Conservation (phyloP, 2,888 invertebrate species). For the Macrosoma leucophasiata region DNA sequence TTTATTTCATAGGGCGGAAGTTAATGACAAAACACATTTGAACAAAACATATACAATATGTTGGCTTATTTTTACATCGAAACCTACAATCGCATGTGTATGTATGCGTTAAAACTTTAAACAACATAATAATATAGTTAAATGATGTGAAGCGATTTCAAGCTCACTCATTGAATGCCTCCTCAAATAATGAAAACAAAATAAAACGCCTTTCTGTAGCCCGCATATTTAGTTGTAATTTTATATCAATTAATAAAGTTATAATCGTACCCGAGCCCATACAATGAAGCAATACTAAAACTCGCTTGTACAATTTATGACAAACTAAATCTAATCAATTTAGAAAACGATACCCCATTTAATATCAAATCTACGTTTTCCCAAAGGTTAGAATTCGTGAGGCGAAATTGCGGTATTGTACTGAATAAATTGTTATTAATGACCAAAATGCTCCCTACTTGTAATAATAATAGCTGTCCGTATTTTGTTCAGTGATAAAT, state of each 20-base stretch:
- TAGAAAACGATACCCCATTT: constrained; percentile 45
- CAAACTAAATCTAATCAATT: constrained; percentile 70
- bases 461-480: constrained; percentile 54
- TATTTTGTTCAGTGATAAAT: constrained; percentile 55
- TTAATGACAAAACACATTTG: no score
- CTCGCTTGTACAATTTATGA: constrained; percentile 16
- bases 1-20: no score
- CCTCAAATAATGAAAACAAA: neutral
- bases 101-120: no score
- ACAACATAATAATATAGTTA: no score
- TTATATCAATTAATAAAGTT: neutral
- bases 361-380: constrained; percentile 68
- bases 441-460: constrained; percentile 62
- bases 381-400: constrained; percentile 60
- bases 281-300: constrained; percentile 9
- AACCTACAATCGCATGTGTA: no score
- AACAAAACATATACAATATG: no score
- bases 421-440: constrained; percentile 75
- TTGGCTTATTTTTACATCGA: no score
- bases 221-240: neutral
- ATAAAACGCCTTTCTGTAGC: neutral
- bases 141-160: no score
- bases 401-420: constrained; percentile 66
- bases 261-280: constrained; percentile 5
- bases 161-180: neutral